These are phyloP conservation scores for Chrysocyon brachyurus DNA, from an alignment of 2,797 vertebrate genomes.

Conservation along the genomic window DNA sequence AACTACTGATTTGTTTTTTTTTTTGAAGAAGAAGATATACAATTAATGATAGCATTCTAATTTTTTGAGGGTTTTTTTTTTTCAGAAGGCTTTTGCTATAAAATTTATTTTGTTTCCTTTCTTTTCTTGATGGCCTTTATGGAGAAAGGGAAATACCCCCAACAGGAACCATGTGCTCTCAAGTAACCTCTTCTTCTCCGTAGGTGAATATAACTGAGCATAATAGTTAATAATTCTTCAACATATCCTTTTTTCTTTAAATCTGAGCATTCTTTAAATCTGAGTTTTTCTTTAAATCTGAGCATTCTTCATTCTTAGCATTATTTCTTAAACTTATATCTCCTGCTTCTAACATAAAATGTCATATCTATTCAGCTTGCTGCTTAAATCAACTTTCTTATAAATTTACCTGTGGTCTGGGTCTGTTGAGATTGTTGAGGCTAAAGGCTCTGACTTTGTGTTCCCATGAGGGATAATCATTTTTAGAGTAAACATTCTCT, in stretches of 20 bases:
- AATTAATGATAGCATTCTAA: neutral
- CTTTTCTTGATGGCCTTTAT: neutral
- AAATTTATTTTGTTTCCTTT: slow-evolving; percentile 33
- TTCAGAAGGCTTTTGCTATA: neutral
- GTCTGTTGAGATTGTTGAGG: neutral
- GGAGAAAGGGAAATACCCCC: slow-evolving; percentile 25
- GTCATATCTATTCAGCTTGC: slow-evolving; percentile 1
- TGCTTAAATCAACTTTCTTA: neutral
- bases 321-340: neutral
- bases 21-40: neutral
- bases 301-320: neutral
- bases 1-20: neutral
- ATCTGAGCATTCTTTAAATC: neutral
- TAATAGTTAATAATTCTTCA: neutral
- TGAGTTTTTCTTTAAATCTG: slow-evolving; percentile 32
- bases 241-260: neutral
- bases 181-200: neutral
- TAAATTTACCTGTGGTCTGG: neutral
- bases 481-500: slow-evolving; percentile 9
- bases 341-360: neutral
- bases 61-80: neutral
- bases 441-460: neutral
- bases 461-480: neutral
- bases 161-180: neutral
- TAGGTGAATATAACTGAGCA: neutral